These are phyloP conservation scores for Pelobates cultripes DNA, from an alignment of 2,797 vertebrate species.

Conservation along the genomic window DNA sequence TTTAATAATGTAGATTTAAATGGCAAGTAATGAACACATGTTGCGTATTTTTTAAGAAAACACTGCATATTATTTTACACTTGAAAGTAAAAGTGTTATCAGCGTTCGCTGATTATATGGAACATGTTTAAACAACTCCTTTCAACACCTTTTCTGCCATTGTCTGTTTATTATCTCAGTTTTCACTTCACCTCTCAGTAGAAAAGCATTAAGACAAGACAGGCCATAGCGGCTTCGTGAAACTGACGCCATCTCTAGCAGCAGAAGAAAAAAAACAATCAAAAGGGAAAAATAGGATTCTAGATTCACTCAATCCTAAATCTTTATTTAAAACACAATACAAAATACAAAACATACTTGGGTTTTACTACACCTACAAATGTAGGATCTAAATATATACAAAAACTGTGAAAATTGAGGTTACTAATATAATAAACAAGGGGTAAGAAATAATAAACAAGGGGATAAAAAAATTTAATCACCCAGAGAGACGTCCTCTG, in stretches of 20 bases:
- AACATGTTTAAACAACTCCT: slow-evolving; percentile 38
- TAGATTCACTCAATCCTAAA: not conserved
- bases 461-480: no score
- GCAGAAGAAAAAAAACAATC: not conserved
- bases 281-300: not conserved
- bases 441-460: no score
- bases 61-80: slow-evolving; percentile 19
- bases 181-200: slow-evolving; percentile 41
- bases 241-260: not conserved
- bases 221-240: not conserved
- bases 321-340: not conserved
- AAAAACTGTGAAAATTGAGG: no score
- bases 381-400: no score
- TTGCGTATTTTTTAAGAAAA: not conserved
- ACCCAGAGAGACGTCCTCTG: no score
- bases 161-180: slow-evolving; percentile 38
- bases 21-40: not conserved
- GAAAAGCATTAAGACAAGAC: slow-evolving; percentile 9
- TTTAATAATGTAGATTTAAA: not conserved
- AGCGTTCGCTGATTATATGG: slow-evolving; percentile 23
- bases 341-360: not conserved
- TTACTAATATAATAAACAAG: no score
- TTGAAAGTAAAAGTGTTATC: slow-evolving; percentile 22
- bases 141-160: slow-evolving; percentile 44
- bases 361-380: no score